Conservation (phyloP, 2,113 vertebrate species). For the Odontophorus gujanensis region DNA sequence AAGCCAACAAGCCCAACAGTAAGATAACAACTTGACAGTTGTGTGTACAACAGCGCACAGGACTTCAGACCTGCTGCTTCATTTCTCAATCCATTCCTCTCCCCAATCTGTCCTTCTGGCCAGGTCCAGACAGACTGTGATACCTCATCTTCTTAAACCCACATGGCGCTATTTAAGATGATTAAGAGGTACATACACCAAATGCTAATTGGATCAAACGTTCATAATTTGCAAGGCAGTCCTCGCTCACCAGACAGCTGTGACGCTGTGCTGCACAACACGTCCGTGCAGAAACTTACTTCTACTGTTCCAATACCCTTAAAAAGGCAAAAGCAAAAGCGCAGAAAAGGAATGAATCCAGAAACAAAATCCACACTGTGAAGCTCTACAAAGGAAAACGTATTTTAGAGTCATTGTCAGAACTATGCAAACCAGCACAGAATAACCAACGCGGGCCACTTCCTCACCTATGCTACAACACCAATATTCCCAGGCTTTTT, state of each 20-base stretch:
- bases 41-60: not conserved
- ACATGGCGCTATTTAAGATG: not conserved
- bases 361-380: not conserved
- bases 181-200: constrained; percentile 7
- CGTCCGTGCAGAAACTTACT: not conserved
- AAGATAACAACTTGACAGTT: not conserved
- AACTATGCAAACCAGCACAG: not conserved
- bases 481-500: not conserved
- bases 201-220: not conserved
- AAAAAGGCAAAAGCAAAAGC: not conserved
- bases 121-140: not conserved
- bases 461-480: not conserved
- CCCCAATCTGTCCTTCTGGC: not conserved
- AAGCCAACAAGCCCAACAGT: not conserved
- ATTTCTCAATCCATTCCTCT: not conserved
- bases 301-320: not conserved
- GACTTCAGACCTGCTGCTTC: constrained; percentile 40
- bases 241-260: not conserved
- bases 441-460: not conserved
- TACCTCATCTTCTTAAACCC: not conserved
- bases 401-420: not conserved
- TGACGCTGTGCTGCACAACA: not conserved
- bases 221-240: not conserved
- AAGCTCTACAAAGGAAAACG: not conserved
- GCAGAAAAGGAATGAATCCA: not conserved